Base-by-base conservation (phyloP, 1,140 invertebrate genomes). In the Ephestia elutella region DNA sequence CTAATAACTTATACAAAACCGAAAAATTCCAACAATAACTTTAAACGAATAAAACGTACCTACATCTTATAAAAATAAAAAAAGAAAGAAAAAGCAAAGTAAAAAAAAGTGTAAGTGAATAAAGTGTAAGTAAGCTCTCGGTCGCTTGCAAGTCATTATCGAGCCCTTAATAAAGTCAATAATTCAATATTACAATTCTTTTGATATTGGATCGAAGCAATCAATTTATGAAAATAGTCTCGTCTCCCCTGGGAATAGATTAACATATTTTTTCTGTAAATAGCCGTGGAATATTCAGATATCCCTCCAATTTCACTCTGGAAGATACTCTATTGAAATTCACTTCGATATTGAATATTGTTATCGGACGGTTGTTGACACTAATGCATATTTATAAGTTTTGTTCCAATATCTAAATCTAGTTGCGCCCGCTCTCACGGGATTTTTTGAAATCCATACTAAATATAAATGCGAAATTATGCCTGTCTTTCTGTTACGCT, bases 301-400 rank as follows among this genome's bases (percentile, higher is more conserved):
- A 71, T 72, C 68, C 72, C 66, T 78, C 68, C 78, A 86, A 80
- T 83, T 80, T 84, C 77, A 76, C 68, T 70, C 71, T 73, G 63
- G 69, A 78, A 81, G 75, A 72, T 71, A 75, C 78, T 77, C 71
- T 68, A 79, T 82, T 83, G 68, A 78, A 78, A 82, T 81, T 86
- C 74, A 76, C 73, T 66, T 78, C 73, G 73, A 81, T 86, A 82
- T 86, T 83, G 75, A 86, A 83, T 82, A 80, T 80, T 80, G 69
- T 66, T 64, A 76, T 74, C 66, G 63, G 58, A 56, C 67, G 64
- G 51, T 71, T 70, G 73, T 70, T 74, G 68, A 21, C 28, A 44
- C 56, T 60, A 72, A 80, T 82, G 69, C 75, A 83, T 80, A 80
- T 82, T 74, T 71, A 83, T 76, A 72, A 75, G 72, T 56, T 70